A percentile compares a stretch with the other conserved stretches of the same genome.
Conservation (phyloP, 1,140 invertebrate species). For the Drosophila ambigua region DNA sequence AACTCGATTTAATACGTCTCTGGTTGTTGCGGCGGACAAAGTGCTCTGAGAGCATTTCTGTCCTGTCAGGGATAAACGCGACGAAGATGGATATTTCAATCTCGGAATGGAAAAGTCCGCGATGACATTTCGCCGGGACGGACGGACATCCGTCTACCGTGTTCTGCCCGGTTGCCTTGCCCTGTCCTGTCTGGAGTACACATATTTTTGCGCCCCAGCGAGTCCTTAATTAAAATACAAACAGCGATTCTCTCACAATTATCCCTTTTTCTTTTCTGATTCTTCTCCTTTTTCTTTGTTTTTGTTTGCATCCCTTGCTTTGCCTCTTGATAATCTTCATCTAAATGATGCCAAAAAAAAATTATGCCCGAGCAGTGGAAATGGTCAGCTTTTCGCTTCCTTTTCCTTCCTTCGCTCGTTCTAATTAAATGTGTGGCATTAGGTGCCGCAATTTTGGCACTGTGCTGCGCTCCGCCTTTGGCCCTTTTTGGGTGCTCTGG, state of each 20-base stretch:
- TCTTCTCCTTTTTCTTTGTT: constrained; percentile 1
- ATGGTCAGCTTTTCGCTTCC: constrained; percentile 30
- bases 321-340: constrained; percentile 54
- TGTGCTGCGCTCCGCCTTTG: constrained; percentile 14
- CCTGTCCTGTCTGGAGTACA: constrained; percentile 1
- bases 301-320: constrained; percentile 27
- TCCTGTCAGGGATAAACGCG: constrained; percentile 6
- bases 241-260: constrained; percentile 56
- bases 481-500: neutral
- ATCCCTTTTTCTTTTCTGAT: constrained; percentile 47
- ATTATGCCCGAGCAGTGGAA: constrained; percentile 34
- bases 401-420: neutral
- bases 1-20: constrained; percentile 45
- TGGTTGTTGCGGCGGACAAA: constrained; percentile 4
- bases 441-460: constrained; percentile 61
- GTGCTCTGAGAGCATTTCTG: neutral
- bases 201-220: constrained; percentile 19
- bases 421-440: constrained; percentile 65
- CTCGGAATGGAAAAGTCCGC: neutral
- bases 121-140: constrained; percentile 10
- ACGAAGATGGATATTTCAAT: constrained; percentile 17
- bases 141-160: too few species aligned
- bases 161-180: too few species aligned
- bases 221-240: constrained; percentile 65
- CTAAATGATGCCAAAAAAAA: constrained; percentile 61